phyloP scores from a whole-genome alignment of 2,888 invertebrate genomes.

The Patella ulyssiponensis region DNA sequence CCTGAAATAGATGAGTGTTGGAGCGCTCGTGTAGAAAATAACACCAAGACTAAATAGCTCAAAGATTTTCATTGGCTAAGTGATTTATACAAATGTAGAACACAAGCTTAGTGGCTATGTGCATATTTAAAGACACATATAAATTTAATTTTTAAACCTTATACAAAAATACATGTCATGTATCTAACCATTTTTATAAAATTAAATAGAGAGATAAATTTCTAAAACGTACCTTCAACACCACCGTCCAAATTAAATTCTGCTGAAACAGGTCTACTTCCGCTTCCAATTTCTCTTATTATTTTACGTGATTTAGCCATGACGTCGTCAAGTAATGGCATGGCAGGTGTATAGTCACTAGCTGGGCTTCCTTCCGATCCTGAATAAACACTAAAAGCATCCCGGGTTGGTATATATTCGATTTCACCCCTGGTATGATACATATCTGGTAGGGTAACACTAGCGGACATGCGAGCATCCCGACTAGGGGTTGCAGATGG shows the following conservation, averaged over 20 bases:
- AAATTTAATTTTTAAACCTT: too few relatives aligned
- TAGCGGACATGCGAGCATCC: constrained; percentile 54
- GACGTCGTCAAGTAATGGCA: constrained; percentile 77
- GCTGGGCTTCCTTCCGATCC: constrained; percentile 67
- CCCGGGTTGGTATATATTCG: constrained; percentile 69
- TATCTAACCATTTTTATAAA: too few relatives aligned
- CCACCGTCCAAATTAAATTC: constrained; percentile 61
- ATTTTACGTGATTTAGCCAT: constrained; percentile 75
- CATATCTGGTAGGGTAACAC: constrained; percentile 63
- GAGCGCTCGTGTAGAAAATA: too few relatives aligned
- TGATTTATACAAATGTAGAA: too few relatives aligned
- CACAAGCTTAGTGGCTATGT: too few relatives aligned
- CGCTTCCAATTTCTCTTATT: constrained; percentile 65
- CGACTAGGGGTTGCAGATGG: constrained; percentile 32
- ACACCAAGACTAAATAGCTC: too few relatives aligned
- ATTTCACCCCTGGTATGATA: constrained; percentile 51
- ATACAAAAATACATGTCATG: too few relatives aligned
- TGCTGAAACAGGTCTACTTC: constrained; percentile 64
- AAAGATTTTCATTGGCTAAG: too few relatives aligned
- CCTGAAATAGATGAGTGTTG: too few relatives aligned
- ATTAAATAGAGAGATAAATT: too few relatives aligned
- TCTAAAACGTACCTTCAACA: constrained; percentile 55
- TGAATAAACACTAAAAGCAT: constrained; percentile 72
- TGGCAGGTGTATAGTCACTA: constrained; percentile 73
- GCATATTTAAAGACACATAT: too few relatives aligned